Evolutionary conservation across 2,888 invertebrate species (phyloP).

Genomic region (Elmis aenea): DNA sequence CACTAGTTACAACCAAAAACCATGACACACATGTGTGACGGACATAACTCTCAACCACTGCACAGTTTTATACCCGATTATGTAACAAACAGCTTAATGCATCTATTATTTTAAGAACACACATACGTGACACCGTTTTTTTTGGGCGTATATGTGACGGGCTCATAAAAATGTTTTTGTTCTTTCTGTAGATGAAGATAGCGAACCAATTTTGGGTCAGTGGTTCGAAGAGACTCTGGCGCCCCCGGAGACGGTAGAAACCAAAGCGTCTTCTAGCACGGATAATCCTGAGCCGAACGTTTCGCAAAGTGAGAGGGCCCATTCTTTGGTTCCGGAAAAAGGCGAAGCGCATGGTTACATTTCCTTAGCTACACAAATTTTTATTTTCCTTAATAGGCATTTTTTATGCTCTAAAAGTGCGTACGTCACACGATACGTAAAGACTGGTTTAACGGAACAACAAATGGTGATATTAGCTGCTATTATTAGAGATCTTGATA

Average conservation of each 20-base stretch:
- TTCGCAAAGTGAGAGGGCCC: conserved; percentile 47
- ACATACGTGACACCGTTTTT: too few species aligned
- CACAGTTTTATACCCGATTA: too few species aligned
- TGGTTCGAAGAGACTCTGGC: conserved; percentile 94
- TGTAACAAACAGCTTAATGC: too few species aligned
- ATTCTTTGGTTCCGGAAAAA: conserved; percentile 66
- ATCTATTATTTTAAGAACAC: too few species aligned
- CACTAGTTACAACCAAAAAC: too few species aligned
- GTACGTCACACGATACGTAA: conserved; percentile 63
- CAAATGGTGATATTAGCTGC: conserved; percentile 86
- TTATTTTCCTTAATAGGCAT: conserved; percentile 79
- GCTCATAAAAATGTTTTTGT: too few species aligned
- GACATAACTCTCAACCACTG: too few species aligned
- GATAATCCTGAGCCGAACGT: conserved; percentile 50
- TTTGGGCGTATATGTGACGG: too few species aligned
- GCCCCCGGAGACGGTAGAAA: conserved; percentile 65
- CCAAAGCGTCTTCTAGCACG: conserved; percentile 51
- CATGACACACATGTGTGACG: too few species aligned
- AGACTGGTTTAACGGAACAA: conserved; percentile 73
- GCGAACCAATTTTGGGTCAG: conserved; percentile 81
- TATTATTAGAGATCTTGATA: conserved; percentile 84
- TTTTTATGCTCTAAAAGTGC: conserved; percentile 68
- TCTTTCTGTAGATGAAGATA: conserved; percentile 58
- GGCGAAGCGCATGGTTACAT: conserved; percentile 81
- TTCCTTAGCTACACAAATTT: conserved; percentile 78